Conservation (phyloP, 2,888 invertebrate genomes). For the Siphlonurus alternatus region DNA sequence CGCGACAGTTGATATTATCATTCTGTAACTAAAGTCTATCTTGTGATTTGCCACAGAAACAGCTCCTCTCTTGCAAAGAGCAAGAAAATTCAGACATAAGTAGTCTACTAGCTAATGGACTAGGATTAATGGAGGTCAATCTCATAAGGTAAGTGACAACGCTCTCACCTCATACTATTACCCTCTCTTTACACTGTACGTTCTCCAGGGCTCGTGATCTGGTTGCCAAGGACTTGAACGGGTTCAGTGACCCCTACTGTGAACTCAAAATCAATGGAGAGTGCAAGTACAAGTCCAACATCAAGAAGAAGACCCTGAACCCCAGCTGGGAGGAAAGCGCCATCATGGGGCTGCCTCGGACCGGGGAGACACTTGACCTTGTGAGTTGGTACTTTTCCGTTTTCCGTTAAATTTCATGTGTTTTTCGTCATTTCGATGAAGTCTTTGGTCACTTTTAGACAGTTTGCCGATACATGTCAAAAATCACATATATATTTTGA, state of each 20-base stretch:
- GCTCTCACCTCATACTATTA: neutral
- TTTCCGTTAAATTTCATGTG: neutral
- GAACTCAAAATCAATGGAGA: slow-evolving; percentile 30
- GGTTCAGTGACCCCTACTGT: slow-evolving; percentile 37
- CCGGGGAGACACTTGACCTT: slow-evolving; percentile 28
- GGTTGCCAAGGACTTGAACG: slow-evolving; percentile 34
- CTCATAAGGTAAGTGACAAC: neutral
- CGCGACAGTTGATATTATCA: too few species aligned
- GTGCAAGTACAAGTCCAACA: slow-evolving; percentile 31
- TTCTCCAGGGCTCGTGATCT: slow-evolving; percentile 30
- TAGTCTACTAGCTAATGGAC: slow-evolving; percentile 25
- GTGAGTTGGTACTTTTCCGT: slow-evolving; percentile 21
- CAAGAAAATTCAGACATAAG: slow-evolving; percentile 23
- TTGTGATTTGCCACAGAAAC: slow-evolving; percentile 20
- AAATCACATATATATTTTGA: too few species aligned
- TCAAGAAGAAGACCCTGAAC: slow-evolving; percentile 34
- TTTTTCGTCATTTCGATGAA: neutral
- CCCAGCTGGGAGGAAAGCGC: slow-evolving; percentile 36
- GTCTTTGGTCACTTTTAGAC: too few species aligned
- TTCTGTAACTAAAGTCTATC: too few species aligned
- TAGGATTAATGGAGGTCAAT: slow-evolving; percentile 29
- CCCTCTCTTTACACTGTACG: neutral
- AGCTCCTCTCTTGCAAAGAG: slow-evolving; percentile 23
- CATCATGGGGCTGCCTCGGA: slow-evolving; percentile 29
- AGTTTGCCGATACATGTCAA: too few species aligned